phyloP scores from a whole-genome alignment of 1,140 invertebrate species.

The Drosophila ohnishii region DNA sequence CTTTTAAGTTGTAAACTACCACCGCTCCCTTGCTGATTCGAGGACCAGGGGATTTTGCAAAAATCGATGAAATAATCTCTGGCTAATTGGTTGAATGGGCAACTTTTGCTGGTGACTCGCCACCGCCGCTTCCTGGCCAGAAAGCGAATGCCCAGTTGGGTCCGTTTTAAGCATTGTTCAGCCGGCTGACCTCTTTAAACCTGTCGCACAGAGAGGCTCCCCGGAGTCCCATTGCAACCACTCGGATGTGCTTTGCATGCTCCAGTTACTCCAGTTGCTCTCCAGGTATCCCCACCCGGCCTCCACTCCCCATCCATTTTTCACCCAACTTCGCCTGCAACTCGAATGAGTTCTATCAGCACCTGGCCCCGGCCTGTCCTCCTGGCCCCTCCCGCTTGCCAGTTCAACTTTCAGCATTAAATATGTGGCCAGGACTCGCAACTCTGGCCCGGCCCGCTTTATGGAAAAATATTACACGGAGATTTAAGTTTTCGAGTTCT shows the following conservation, averaged over 20 bases:
- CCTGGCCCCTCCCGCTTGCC: neutral
- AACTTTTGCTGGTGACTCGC: conserved; percentile 41
- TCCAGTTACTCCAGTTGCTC: conserved; percentile 58
- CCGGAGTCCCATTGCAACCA: conserved; percentile 52
- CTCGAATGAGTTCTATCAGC: conserved; percentile 57
- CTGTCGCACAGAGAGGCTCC: conserved; percentile 46
- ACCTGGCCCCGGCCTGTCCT: conserved; percentile 33
- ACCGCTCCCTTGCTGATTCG: conserved; percentile 1
- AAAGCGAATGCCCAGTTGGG: conserved; percentile 50
- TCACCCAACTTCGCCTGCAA: conserved; percentile 42
- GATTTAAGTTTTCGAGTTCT: conserved; percentile 73
- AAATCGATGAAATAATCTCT: conserved; percentile 55
- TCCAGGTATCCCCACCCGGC: conserved; percentile 8
- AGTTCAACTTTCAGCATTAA: conserved; percentile 70
- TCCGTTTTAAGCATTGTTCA: conserved; percentile 52
- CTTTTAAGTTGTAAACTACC: neutral
- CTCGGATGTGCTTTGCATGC: conserved; percentile 78
- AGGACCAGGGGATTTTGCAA: conserved; percentile 15
- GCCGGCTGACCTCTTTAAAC: conserved; percentile 51
- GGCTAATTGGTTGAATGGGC: conserved; percentile 52
- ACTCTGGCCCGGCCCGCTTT: conserved; percentile 42
- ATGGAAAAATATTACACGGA: conserved; percentile 76
- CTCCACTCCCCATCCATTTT: conserved; percentile 2
- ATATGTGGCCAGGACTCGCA: conserved; percentile 62
- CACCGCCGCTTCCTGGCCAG: conserved; percentile 14